These are phyloP conservation scores for Ornithoptera priamus DNA, from an alignment of 2,888 invertebrate species.

Conservation along the genomic window DNA sequence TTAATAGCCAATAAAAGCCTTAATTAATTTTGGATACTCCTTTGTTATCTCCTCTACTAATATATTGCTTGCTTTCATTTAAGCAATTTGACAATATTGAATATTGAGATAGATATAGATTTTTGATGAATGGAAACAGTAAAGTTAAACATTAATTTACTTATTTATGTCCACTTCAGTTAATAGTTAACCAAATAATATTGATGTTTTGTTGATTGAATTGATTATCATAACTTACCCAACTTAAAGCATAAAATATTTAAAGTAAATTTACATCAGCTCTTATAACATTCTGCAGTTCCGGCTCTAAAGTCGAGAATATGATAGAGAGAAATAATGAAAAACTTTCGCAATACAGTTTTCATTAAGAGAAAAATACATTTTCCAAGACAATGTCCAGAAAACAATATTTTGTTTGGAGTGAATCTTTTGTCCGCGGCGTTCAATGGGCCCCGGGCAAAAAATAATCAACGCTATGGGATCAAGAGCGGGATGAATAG, in stretches of 20 bases:
- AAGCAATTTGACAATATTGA: neutral
- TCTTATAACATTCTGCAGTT: neutral
- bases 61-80: neutral
- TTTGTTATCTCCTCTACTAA: neutral
- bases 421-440: conserved; percentile 7
- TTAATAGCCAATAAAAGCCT: conserved; percentile 1
- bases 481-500: neutral
- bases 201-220: too few relatives aligned
- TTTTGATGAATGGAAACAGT: neutral
- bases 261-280: too few relatives aligned
- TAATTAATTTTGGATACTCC: conserved; percentile 6
- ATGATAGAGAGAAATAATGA: neutral
- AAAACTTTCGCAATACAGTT: conserved; percentile 2
- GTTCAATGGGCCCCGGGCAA: conserved; percentile 1
- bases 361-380: conserved; percentile 1
- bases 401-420: conserved; percentile 5
- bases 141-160: neutral
- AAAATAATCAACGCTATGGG: neutral
- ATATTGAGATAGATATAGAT: neutral
- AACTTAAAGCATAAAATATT: too few relatives aligned
- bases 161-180: too few relatives aligned
- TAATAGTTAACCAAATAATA: too few relatives aligned
- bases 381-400: conserved; percentile 4
- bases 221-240: too few relatives aligned
- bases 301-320: neutral